phyloP scores from a whole-genome alignment of 2,888 invertebrate genomes.

The Steinernema hermaphroditum region DNA sequence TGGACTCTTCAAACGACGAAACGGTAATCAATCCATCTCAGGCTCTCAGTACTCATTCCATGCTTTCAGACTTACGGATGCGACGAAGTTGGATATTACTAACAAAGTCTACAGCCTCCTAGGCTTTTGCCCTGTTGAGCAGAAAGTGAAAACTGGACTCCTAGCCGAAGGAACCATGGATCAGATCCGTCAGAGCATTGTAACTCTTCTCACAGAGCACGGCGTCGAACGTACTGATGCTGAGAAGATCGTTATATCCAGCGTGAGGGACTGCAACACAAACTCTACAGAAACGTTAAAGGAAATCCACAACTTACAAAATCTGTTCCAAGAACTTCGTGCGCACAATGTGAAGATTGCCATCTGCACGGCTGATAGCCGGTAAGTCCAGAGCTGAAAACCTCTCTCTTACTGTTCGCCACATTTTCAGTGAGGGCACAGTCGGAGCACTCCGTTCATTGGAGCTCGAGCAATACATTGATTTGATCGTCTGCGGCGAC shows the following conservation, averaged over 20 bases:
- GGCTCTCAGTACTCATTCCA: neutral
- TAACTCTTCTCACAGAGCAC: conserved; percentile 65
- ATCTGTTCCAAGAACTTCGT: conserved; percentile 67
- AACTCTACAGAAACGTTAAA: conserved; percentile 61
- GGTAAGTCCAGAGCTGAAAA: conserved; percentile 44
- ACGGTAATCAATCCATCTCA: conserved; percentile 52
- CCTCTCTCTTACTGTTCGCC: neutral
- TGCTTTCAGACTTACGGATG: conserved; percentile 64
- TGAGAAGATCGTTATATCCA: conserved; percentile 58
- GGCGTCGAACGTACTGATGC: conserved; percentile 57
- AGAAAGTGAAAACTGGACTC: conserved; percentile 65
- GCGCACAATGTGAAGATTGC: conserved; percentile 68
- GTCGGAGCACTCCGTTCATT: conserved; percentile 51
- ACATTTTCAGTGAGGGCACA: conserved; percentile 55
- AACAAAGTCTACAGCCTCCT: conserved; percentile 65
- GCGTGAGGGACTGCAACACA: conserved; percentile 65
- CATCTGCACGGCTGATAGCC: conserved; percentile 69
- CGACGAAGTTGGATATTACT: conserved; percentile 64
- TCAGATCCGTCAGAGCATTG: conserved; percentile 66
- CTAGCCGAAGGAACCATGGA: conserved; percentile 67
- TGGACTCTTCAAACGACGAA: conserved; percentile 66
- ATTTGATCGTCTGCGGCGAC: conserved; percentile 69
- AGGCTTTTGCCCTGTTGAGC: conserved; percentile 45
- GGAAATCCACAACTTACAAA: conserved; percentile 67
- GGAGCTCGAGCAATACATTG: conserved; percentile 64